A percentile compares a stretch with the other conserved stretches of the same genome.
Conservation (phyloP, 2,113 vertebrate genomes). For the Hippolais icterina region DNA sequence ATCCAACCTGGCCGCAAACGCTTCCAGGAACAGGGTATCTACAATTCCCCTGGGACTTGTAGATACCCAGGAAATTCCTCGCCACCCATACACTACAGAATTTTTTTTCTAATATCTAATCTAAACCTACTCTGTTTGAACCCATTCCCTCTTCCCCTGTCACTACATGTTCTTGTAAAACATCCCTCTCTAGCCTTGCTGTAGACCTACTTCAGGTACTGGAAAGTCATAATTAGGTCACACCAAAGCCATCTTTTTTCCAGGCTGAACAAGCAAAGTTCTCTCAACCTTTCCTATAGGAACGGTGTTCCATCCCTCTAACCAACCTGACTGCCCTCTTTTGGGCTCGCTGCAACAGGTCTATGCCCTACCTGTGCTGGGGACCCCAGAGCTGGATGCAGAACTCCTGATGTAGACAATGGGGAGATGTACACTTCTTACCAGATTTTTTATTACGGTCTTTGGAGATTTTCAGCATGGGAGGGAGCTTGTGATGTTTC, state of each 20-base stretch:
- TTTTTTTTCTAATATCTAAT: not conserved
- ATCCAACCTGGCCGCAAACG: not conserved
- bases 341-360: rapidly evolving
- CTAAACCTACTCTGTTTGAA: not conserved
- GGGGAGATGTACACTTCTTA: not conserved
- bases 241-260: not conserved
- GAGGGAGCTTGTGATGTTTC: not conserved
- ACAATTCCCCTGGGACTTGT: not conserved
- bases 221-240: not conserved
- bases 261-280: not conserved
- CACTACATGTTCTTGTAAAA: not conserved
- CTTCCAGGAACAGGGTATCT: not conserved
- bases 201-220: not conserved
- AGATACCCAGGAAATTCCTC: too few species aligned
- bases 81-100: not conserved
- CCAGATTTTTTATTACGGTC: not conserved
- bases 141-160: not conserved
- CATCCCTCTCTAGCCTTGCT: not conserved
- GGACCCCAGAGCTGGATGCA: not conserved
- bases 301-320: not conserved
- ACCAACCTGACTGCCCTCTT: not conserved
- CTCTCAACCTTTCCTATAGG: not conserved
- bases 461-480: not conserved
- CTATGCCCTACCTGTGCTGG: not conserved
- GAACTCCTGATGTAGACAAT: not conserved